Conservation (phyloP, 1,140 invertebrate species). For the Drosophila sp. region DNA sequence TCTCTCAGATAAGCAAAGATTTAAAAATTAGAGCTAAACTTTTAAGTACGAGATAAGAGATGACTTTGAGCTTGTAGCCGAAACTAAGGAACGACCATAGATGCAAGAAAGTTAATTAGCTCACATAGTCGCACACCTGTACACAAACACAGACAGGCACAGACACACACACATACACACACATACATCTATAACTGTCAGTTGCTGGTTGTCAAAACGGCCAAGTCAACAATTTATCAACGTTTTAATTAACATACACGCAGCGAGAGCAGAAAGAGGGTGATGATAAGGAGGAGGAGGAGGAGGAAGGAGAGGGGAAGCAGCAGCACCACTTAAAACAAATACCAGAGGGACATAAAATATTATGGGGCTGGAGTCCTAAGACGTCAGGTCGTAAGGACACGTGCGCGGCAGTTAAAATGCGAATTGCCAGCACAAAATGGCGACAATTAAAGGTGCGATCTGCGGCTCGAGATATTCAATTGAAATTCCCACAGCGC, state of each 20-base stretch:
- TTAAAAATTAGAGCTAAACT: not conserved
- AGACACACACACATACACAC: conserved; percentile 3
- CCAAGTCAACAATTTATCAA: conserved; percentile 66
- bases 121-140: conserved; percentile 29
- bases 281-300: too few species aligned
- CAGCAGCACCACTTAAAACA: conserved; percentile 32
- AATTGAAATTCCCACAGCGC: conserved; percentile 19
- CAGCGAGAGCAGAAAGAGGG: conserved; percentile 21
- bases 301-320: not conserved
- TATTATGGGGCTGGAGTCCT: conserved; percentile 13
- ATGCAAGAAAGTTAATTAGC: conserved; percentile 36
- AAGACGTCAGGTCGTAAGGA: conserved; percentile 14
- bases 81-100: conserved; percentile 2
- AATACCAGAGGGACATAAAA: conserved; percentile 41
- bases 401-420: conserved; percentile 47
- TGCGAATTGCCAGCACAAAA: conserved; percentile 47
- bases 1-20: not conserved
- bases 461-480: conserved; percentile 45
- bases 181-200: conserved; percentile 24
- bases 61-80: not conserved
- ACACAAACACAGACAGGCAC: not conserved
- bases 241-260: conserved; percentile 71
- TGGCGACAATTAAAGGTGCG: conserved; percentile 62
- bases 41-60: not conserved
- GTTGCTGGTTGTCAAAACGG: conserved; percentile 42